phyloP scores from a whole-genome alignment of 2,113 vertebrate genomes.

The Heteronetta atricapilla region DNA sequence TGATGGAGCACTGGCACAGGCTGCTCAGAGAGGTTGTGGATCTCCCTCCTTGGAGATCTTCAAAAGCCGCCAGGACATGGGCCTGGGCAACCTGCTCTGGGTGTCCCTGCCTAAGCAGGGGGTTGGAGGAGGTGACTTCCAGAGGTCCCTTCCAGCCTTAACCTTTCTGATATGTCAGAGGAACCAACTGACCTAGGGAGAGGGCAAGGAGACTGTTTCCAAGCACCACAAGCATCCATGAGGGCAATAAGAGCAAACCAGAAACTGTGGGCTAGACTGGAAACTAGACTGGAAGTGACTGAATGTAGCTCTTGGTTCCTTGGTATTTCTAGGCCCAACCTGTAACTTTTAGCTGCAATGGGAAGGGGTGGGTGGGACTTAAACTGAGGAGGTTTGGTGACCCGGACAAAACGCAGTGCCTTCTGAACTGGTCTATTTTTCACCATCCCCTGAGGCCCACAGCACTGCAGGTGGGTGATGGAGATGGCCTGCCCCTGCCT shows the following conservation, averaged over 20 bases:
- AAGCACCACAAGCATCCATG: background rate
- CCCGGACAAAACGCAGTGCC: background rate
- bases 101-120: background rate
- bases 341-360: background rate
- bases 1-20: background rate
- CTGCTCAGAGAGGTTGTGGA: background rate
- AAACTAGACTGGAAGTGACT: background rate
- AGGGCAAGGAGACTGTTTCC: background rate
- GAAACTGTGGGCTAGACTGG: background rate
- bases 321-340: background rate
- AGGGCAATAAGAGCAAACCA: background rate
- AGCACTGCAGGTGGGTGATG: background rate
- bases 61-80: background rate
- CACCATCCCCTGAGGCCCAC: no score
- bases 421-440: background rate
- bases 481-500: background rate
- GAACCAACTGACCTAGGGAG: background rate
- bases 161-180: background rate
- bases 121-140: no score
- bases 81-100: background rate
- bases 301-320: background rate
- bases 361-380: no score
- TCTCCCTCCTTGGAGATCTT: background rate
- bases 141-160: background rate
- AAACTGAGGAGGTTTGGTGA: background rate